These are phyloP conservation scores for Perodicticus potto DNA, from an alignment of 2,797 vertebrate species.

Conservation along the genomic window DNA sequence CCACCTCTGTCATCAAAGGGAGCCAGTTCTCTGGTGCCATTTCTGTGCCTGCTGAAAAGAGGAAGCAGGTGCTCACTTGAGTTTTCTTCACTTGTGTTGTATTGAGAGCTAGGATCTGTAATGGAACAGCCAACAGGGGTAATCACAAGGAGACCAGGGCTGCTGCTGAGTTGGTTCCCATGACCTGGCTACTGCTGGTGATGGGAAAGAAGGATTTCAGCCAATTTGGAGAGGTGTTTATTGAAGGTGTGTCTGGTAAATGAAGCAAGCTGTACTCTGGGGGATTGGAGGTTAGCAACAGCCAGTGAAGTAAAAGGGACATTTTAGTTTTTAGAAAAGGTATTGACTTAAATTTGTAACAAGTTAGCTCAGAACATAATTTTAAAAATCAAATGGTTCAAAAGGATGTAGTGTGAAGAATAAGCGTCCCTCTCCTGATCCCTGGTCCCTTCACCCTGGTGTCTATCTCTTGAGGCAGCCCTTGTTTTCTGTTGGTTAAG, in stretches of 20 bases:
- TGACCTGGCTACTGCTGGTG: background rate
- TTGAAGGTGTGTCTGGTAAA: background rate
- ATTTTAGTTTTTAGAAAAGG: background rate
- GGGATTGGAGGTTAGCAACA: background rate
- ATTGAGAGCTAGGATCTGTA: background rate
- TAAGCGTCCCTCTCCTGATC: background rate
- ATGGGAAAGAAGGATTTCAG: background rate
- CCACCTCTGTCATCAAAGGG: constrained; percentile 24
- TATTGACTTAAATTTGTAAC: constrained; percentile 33
- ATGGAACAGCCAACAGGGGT: background rate
- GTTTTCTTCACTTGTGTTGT: background rate
- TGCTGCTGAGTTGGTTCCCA: background rate
- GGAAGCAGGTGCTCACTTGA: constrained; percentile 41
- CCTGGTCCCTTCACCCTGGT: background rate
- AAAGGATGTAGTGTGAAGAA: background rate
- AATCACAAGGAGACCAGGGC: background rate
- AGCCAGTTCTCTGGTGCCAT: background rate
- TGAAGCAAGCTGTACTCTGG: background rate
- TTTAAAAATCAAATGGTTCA: background rate
- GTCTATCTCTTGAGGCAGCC: background rate
- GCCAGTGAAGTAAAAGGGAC: background rate
- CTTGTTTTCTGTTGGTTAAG: background rate
- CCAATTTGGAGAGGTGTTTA: background rate
- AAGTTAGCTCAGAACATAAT: background rate
- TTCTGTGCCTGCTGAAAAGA: constrained; percentile 38